A percentile compares a stretch with the other conserved stretches of the same genome.
Evolutionary conservation across 2,113 vertebrate genomes (phyloP).

Genomic region (Uria lomvia): DNA sequence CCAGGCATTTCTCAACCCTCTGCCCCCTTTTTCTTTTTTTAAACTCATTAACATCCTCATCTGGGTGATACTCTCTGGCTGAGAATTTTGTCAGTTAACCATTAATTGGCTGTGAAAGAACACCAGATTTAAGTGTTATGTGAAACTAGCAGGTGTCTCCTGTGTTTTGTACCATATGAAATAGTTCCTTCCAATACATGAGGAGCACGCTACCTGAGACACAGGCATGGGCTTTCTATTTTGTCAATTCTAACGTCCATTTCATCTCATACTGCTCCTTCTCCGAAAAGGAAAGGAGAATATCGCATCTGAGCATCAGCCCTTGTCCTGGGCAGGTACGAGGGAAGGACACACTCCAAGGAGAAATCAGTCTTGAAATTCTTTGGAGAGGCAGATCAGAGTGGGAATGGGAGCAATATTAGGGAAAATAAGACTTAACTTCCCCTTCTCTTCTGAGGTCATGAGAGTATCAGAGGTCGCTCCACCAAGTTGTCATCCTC

Average conservation of each 20-base stretch:
- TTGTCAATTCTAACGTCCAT: not conserved
- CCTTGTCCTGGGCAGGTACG: not conserved
- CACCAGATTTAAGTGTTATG: not conserved
- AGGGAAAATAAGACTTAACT: not conserved
- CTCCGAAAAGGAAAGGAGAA: not conserved
- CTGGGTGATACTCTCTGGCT: not conserved
- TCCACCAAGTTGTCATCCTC: not conserved
- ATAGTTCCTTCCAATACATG: not conserved
- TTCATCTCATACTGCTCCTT: not conserved
- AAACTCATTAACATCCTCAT: constrained; percentile 50
- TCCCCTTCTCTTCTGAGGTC: not conserved
- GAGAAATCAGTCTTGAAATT: not conserved
- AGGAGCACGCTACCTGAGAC: not conserved
- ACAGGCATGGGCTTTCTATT: not conserved
- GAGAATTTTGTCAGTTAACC: constrained; percentile 8
- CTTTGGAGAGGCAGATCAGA: not conserved
- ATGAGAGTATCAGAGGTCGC: not conserved
- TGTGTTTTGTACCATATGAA: not conserved
- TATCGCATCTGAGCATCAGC: fast-evolving
- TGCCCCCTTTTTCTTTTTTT: constrained; percentile 15
- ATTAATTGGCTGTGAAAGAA: not conserved
- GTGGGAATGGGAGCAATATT: not conserved
- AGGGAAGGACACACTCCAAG: not conserved
- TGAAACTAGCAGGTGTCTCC: not conserved
- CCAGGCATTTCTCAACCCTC: constrained; percentile 13